These are phyloP conservation scores for Neodiprion pinetum DNA, from an alignment of 1,140 invertebrate genomes.

Conservation along the genomic window DNA sequence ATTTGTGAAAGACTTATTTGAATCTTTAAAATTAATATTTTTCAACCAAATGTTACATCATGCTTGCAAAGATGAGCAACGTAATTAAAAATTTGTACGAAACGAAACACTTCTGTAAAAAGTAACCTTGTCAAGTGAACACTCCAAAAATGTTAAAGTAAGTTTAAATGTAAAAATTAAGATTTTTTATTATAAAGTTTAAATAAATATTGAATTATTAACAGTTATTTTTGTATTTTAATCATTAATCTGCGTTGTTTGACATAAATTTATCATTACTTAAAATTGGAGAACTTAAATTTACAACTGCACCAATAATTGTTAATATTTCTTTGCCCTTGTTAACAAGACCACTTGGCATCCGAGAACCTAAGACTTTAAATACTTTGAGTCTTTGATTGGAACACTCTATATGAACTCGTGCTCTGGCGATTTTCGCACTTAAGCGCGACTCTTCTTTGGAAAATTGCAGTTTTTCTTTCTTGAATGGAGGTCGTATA, in stretches of 20 bases:
- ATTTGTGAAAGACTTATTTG: too few species aligned
- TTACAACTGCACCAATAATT: constrained; percentile 16
- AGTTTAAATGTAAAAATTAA: constrained; percentile 10
- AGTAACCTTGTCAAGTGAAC: too few species aligned
- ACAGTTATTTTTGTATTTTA: too few species aligned
- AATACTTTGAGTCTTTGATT: constrained; percentile 22
- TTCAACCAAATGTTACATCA: too few species aligned
- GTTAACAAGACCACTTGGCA: constrained; percentile 9
- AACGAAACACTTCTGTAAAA: too few species aligned
- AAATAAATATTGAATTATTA: too few species aligned
- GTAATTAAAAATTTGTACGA: too few species aligned
- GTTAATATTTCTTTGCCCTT: constrained; percentile 18
- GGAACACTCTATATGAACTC: constrained; percentile 20
- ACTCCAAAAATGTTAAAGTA: not conserved
- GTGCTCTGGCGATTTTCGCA: constrained; percentile 18
- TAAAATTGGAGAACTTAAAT: constrained; percentile 23
- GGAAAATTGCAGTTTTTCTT: constrained; percentile 14
- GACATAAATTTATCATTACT: constrained; percentile 6
- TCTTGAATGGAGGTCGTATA: not conserved
- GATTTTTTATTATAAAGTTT: too few species aligned
- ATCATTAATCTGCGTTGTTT: too few species aligned
- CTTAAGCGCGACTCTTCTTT: constrained; percentile 14
- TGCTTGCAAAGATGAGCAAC: too few species aligned
- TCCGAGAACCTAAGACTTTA: constrained; percentile 13
- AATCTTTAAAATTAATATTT: too few species aligned